Percentiles rank a stretch among this genome's conserved stretches.
Conservation (phyloP, 2,113 vertebrate species). For the Ascaphus truei region DNA sequence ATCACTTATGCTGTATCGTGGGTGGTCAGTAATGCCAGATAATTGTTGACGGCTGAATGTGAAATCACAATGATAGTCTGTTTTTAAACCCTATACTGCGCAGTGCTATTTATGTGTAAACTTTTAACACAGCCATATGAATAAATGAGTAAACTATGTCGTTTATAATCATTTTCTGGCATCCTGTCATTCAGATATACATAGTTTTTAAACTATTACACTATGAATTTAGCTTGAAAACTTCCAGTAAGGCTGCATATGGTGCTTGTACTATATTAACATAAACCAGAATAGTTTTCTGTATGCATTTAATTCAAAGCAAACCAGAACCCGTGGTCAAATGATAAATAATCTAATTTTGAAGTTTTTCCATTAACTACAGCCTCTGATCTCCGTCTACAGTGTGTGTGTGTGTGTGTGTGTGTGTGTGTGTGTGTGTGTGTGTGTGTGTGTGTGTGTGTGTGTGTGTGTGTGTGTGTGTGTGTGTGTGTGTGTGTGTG, state of each 20-base stretch:
- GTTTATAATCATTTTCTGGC: neutral
- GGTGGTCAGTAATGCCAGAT: slow-evolving; percentile 32
- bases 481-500: too few relatives aligned
- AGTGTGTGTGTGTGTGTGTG: too few relatives aligned
- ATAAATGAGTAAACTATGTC: neutral
- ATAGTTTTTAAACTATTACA: neutral
- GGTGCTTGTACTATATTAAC: neutral
- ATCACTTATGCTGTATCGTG: slow-evolving; percentile 32
- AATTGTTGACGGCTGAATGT: slow-evolving; percentile 24
- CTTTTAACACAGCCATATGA: slow-evolving; percentile 27
- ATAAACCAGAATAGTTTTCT: neutral
- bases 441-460: too few relatives aligned
- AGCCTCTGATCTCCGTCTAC: too few relatives aligned
- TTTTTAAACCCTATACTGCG: slow-evolving; percentile 39
- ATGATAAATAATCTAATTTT: neutral
- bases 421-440: too few relatives aligned
- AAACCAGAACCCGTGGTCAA: neutral
- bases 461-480: too few relatives aligned
- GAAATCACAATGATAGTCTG: slow-evolving; percentile 34
- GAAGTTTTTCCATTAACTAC: neutral
- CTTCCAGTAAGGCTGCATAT: neutral
- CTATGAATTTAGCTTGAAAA: neutral
- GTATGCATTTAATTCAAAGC: neutral
- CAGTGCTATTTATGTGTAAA: slow-evolving; percentile 19
- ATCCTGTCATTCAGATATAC: neutral